Evolutionary conservation across 2,113 vertebrate genomes (phyloP), one percentile per base, ranked within the genome.

Genomic region (Etheostoma spectabile): DNA sequence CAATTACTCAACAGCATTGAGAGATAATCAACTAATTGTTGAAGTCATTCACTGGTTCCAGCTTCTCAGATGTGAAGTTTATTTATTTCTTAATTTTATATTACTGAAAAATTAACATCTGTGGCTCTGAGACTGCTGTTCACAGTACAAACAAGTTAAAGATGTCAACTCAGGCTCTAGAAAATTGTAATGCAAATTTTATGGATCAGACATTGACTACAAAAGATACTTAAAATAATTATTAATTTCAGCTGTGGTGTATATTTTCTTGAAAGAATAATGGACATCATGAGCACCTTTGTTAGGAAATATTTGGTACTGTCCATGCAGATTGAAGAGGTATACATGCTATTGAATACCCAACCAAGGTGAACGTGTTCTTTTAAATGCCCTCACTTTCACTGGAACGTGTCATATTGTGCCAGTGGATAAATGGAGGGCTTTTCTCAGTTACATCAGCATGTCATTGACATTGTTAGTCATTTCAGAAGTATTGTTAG

Each of bases 401-500:
- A 27, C 16, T 35, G 64, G 11, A 74, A 51, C 7, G 6, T 66
- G 51, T 79, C 33, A 15, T 15, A 35, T 33, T 72, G 45, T 14
- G 38, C 38, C 46, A 21, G 51, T 69, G 56, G 71, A 77, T 66
- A 45, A 69, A 48, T 42, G 42, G 24, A 80, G 68, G 53, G 51
- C 56, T 87, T 67, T 69, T 56, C 66, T 84, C 67, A 7, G 70
- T 33, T 46, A 51, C 74, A 46, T 59, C 49, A 22, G 35, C 61
- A 27, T 63, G 61, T 73, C 67, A 76, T 48, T 60, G 60, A 22
- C 79, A 75, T 79, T 72, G 79, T 83, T 78, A 85, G 83, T 81
- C 80, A 82, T 56, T 48, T 60, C 53, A 82, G 42, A 87, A 82
- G 80, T 85, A 76, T 63, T 72, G 69, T 84, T 86, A 71, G 83